Evolutionary conservation across 1,140 invertebrate species (phyloP).

Genomic region (Euura saliciscinereae): DNA sequence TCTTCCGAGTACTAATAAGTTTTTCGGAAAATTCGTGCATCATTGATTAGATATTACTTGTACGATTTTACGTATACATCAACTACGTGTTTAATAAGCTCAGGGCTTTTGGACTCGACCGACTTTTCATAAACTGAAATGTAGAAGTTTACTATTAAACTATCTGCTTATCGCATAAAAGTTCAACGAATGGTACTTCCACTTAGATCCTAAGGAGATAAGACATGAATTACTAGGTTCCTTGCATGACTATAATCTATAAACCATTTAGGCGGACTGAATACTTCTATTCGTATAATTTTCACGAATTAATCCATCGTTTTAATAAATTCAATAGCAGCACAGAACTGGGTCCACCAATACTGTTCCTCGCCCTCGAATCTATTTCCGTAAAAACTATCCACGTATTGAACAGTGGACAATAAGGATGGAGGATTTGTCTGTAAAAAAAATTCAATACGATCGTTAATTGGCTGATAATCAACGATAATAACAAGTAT

Average conservation of each 20-base stretch:
- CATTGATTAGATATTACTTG: neutral
- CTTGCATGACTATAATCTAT: neutral
- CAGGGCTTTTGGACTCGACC: too few relatives aligned
- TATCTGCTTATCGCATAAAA: neutral
- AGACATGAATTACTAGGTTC: neutral
- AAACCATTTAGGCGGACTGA: slow-evolving; percentile 4
- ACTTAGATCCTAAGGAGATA: neutral
- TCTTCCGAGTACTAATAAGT: neutral
- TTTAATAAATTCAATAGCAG: slow-evolving; percentile 97
- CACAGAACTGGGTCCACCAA: slow-evolving; percentile 98
- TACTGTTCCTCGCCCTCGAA: slow-evolving; percentile 93
- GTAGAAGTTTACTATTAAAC: too few relatives aligned
- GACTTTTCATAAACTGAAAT: too few relatives aligned
- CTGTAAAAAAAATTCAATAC: slow-evolving; percentile 58
- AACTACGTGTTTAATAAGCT: too few relatives aligned
- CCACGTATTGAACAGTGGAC: slow-evolving; percentile 97
- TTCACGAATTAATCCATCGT: slow-evolving; percentile 83
- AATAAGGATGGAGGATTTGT: slow-evolving; percentile 93
- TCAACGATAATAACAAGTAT: slow-evolving; percentile 10
- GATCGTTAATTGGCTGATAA: too few relatives aligned
- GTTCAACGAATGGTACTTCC: slow-evolving; percentile 4
- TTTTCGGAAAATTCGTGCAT: neutral
- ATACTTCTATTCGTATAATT: neutral
- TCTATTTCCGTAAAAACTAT: slow-evolving; percentile 85
- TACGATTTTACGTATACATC: too few relatives aligned